Base-by-base conservation (phyloP, 2,113 vertebrate species). In the Dicentrarchus labrax region DNA sequence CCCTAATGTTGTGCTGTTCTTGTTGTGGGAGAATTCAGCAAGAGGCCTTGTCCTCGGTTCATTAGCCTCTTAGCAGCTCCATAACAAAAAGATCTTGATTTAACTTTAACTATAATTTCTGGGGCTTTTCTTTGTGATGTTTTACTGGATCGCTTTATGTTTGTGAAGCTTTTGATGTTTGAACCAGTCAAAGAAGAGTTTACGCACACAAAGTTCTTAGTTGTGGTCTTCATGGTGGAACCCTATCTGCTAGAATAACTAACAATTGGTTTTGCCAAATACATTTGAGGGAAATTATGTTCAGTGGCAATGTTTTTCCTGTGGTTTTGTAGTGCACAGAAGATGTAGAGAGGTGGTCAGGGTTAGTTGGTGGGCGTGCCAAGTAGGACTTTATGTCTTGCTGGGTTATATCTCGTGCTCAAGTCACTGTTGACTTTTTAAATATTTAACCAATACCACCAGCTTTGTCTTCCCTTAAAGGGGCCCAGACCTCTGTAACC, bases 11-110 rank as follows among this genome's bases (percentile, higher is more conserved):
- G 21, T 38, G 45, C 57, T 79, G 30, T 22, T 80, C 22, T 88
- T 69, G 56, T 78, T 84, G 24, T 24, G 64, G 48, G 48, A 67
- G 47, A 80, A 22, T 82, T 71, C 67, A 83, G 47, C 59, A 77
- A 78, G 39, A 81, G 15, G 71, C 24, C 39, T 50, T 75, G 64
- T 76, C 54, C 61, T 74, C 22, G 9, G n/a, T 74, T 89, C 61
- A 75, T 86, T 86, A 72, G 41, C 15, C 51, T 17, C 21, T 59
- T 9, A 70, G 59, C 39, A 68, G 39, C n/a, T 41, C 45, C 36
- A 1, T 30, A 19, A 72, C 38, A 73, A 62, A 61, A 62, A 78
- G 10, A 53, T 72, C 43, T 22, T 53, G 43, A 38, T 53, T 68
- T 71, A 7, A 41, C 21, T 76, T 16, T 45, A 4, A 4, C 30